Evolutionary conservation across 2,113 vertebrate species (phyloP), one percentile per base, ranked within the genome.

Genomic region (Ctenomys sociabilis): DNA sequence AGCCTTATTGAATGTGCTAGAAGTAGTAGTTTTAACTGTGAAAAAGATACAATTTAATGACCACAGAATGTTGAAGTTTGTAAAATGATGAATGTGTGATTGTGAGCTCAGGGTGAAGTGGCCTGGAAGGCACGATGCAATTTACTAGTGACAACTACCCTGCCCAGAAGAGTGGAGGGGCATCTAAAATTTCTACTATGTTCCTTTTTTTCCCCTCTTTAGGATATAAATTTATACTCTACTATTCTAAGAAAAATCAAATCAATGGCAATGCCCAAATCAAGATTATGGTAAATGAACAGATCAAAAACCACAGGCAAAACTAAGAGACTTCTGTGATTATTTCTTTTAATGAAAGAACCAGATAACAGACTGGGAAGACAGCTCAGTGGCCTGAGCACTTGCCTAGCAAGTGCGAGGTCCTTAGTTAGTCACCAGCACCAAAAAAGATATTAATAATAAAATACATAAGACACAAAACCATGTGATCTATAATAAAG

Each of bases 231-330:
- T 64, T 85, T 93, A 81, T 45, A 88, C 3, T 35, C 49, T 59
- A 45, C 54, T 6, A 81, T 88, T 82, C 64, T 82, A 61, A 21
- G 22, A 7, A 61, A 95, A 93, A 88, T 17, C n/a, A 77, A 85
- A 88, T 87, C 49, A 72, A 61, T 28, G 43, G 8, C 89, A 40
- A 32, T 64, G 0, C 22, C 43, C 64, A 81, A 93, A 88, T 88
- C 52, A 94, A 91, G 57, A 93, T 77, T 30, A 93, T 26, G 13
- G 24, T 88, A 61, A 90, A 94, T 84, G 35, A 72, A 78, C 2
- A 61, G 45, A 73, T 66, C 40, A 59, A 93, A 94, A 85, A 81
- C 81, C 61, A 88, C 52, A 13, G 82, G 16, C n/a, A 96, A 92
- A 96, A 85, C 28, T 12, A 49, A 90, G 40, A 59, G 8, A 21